phyloP scores from a whole-genome alignment of 2,113 vertebrate genomes.

The Chrysochloris asiatica region DNA sequence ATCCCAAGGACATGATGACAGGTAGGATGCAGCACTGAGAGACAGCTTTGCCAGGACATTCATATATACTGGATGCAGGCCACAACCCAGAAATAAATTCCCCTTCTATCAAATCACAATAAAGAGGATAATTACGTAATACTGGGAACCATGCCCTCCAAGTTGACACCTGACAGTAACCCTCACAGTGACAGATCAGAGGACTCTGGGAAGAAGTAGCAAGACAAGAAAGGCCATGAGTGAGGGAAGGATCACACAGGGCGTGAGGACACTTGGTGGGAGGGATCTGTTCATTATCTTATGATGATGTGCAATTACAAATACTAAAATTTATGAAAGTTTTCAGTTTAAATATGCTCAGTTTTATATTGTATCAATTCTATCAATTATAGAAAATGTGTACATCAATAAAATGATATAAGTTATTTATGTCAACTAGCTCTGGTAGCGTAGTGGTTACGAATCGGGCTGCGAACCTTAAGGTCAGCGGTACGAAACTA shows the following conservation, averaged over 20 bases:
- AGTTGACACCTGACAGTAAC: background rate
- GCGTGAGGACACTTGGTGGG: background rate
- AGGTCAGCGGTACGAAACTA: no score
- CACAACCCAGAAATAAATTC: background rate
- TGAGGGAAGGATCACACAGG: background rate
- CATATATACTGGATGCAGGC: no score
- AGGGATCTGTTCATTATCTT: background rate
- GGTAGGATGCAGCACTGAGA: no score
- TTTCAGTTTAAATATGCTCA: background rate
- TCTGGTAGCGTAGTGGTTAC: no score
- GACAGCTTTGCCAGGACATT: background rate
- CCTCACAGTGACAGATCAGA: background rate
- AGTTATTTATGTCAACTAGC: background rate
- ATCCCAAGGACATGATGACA: background rate
- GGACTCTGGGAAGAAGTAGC: background rate
- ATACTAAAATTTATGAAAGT: background rate
- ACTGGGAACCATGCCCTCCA: background rate
- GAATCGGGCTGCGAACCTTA: no score
- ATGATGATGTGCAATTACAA: background rate
- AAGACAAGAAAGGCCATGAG: background rate
- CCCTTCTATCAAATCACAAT: background rate
- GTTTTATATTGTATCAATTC: background rate
- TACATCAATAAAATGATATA: background rate
- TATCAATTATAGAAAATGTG: background rate
- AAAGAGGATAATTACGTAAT: background rate